These are phyloP conservation scores for Coregonus clupeaformis DNA, from an alignment of 2,113 vertebrate species.

Conservation along the genomic window DNA sequence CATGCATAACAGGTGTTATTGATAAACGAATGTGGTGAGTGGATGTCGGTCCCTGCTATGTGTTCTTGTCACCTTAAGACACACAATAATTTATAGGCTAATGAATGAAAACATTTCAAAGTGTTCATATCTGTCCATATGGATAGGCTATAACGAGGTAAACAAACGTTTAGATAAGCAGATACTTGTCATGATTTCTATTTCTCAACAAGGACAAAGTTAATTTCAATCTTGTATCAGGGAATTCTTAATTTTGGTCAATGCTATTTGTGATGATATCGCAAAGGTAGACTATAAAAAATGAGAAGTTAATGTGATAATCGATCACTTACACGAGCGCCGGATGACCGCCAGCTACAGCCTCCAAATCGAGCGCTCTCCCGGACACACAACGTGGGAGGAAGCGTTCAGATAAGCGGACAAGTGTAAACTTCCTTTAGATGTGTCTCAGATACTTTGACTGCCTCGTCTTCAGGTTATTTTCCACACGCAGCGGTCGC, in stretches of 20 bases:
- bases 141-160: too few species aligned
- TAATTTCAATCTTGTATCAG: background rate
- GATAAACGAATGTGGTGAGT: background rate
- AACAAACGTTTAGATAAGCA: too few species aligned
- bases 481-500: conserved; percentile 50
- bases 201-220: background rate
- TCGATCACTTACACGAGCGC: conserved; percentile 70
- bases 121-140: too few species aligned
- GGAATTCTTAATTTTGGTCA: background rate
- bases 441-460: conserved; percentile 52
- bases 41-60: too few species aligned
- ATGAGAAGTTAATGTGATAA: conserved; percentile 32
- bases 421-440: conserved; percentile 57
- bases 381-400: conserved; percentile 40
- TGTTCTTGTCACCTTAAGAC: too few species aligned
- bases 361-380: conserved; percentile 45
- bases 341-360: conserved; percentile 60
- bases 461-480: conserved; percentile 34
- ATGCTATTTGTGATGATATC: background rate
- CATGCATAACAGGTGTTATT: background rate
- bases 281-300: background rate
- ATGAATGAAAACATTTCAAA: too few species aligned
- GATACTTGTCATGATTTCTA: too few species aligned
- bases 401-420: conserved; percentile 20
- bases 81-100: too few species aligned